These are phyloP conservation scores for Aphrocallistes beatrix DNA, from an alignment of 37 sponge, comb jelly and placozoan species.

Conservation along the genomic window DNA sequence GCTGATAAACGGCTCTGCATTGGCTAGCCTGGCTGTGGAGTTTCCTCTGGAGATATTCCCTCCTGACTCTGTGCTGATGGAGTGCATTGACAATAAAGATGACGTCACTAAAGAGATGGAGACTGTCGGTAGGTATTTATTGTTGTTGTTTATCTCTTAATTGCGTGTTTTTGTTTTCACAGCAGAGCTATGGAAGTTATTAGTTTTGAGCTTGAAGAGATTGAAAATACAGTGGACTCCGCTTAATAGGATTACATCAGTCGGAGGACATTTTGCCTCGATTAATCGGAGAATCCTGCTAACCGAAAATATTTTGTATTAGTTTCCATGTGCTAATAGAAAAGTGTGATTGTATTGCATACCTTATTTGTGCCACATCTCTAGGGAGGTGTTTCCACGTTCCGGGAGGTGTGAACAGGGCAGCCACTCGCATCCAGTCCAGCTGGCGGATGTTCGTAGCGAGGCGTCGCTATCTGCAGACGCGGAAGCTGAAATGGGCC, in stretches of 20 bases:
- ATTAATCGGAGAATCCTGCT: too few species aligned
- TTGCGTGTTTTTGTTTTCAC: too few species aligned
- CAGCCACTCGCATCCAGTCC: slow-evolving; percentile 58
- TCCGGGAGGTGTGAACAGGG: slow-evolving; percentile 33
- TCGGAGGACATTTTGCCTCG: too few species aligned
- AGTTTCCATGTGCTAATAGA: too few species aligned
- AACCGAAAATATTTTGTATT: too few species aligned
- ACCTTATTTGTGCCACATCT: neutral
- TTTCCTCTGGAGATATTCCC: slow-evolving; percentile 51
- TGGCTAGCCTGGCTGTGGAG: slow-evolving; percentile 35
- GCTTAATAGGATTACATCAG: too few species aligned
- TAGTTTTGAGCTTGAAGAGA: too few species aligned
- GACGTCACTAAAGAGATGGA: neutral
- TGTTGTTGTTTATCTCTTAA: too few species aligned
- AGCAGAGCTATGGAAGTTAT: too few species aligned
- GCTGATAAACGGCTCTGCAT: slow-evolving; percentile 35
- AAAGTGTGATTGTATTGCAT: too few species aligned
- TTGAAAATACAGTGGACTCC: too few species aligned
- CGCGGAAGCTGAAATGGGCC: slow-evolving; percentile 58
- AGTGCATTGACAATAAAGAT: neutral
- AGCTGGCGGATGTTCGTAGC: slow-evolving; percentile 62
- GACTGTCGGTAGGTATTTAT: slow-evolving; percentile 5
- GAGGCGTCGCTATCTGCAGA: slow-evolving; percentile 37
- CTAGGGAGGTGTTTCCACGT: slow-evolving; percentile 59
- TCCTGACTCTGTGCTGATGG: slow-evolving; percentile 27